A percentile compares a stretch with the other conserved stretches of the same genome.
These are phyloP conservation scores for Callocephalon fimbriatum DNA, from an alignment of 2,113 vertebrate genomes.

Conservation along the genomic window DNA sequence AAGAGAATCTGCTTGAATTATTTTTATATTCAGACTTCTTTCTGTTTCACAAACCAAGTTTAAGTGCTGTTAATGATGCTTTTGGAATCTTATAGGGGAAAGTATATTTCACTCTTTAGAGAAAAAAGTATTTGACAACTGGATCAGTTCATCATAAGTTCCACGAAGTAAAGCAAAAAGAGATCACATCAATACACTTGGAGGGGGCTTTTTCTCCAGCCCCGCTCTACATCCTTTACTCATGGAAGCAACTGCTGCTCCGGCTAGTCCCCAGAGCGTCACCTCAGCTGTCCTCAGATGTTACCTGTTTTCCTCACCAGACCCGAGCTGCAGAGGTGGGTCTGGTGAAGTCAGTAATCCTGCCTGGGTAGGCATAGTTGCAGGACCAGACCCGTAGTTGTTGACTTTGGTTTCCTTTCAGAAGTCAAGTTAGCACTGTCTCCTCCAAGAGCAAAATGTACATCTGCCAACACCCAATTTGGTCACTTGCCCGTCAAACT, in stretches of 20 bases:
- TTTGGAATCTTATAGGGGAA: slow-evolving; percentile 70
- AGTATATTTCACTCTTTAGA: slow-evolving; percentile 63
- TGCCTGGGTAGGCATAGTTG: background rate
- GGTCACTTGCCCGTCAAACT: background rate
- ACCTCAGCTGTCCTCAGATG: slow-evolving; percentile 12
- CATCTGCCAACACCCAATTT: background rate
- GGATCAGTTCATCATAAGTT: slow-evolving; percentile 52
- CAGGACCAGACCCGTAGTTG: background rate
- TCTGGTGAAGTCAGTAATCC: background rate
- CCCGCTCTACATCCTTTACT: background rate
- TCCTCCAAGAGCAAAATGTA: slow-evolving; percentile 22
- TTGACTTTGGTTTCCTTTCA: slow-evolving; percentile 28
- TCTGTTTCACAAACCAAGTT: slow-evolving; percentile 71
- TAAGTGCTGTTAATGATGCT: slow-evolving; percentile 72
- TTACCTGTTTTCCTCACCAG: slow-evolving; percentile 34
- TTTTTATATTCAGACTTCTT: slow-evolving; percentile 78
- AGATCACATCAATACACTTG: background rate
- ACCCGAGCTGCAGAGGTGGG: background rate
- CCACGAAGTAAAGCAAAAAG: slow-evolving; percentile 19
- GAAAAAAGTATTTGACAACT: slow-evolving; percentile 59
- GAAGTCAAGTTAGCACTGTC: slow-evolving; percentile 51
- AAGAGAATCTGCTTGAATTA: slow-evolving; percentile 81
- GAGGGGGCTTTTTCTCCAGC: background rate
- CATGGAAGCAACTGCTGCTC: slow-evolving; percentile 55
- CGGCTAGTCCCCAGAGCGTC: slow-evolving; percentile 27